Evolutionary conservation across 2,888 invertebrate species (phyloP).

Genomic region (Chymomyza caudatula): DNA sequence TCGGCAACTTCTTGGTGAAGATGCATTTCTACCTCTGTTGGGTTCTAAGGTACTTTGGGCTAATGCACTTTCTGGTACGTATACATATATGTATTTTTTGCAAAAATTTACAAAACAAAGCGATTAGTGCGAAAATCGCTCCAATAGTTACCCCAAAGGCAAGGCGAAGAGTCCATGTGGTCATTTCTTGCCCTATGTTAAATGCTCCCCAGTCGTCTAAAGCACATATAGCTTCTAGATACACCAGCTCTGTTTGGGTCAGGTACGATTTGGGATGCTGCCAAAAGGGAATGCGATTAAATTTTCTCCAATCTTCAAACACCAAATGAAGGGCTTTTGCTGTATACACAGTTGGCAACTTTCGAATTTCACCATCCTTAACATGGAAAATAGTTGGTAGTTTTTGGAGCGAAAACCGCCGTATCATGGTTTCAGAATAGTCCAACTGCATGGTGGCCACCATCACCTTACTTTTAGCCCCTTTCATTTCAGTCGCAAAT

Average conservation of each 20-base stretch:
- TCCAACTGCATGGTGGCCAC: slow-evolving; percentile 25
- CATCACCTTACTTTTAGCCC: not conserved
- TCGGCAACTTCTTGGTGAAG: too few relatives aligned
- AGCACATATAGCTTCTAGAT: too few relatives aligned
- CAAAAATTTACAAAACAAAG: too few relatives aligned
- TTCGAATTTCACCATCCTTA: slow-evolving; percentile 24
- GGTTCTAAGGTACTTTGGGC: too few relatives aligned
- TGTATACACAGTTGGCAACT: slow-evolving; percentile 3
- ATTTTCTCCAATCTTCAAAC: not conserved
- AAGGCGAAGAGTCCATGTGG: slow-evolving; percentile 18
- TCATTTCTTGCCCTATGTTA: not conserved
- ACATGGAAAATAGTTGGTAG: slow-evolving; percentile 32
- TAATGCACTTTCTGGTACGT: too few relatives aligned
- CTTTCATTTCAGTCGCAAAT: slow-evolving; percentile 9
- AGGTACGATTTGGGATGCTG: slow-evolving; percentile 23
- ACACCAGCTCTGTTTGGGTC: too few relatives aligned
- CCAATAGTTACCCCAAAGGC: too few relatives aligned
- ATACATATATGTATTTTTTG: too few relatives aligned
- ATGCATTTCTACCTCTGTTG: too few relatives aligned
- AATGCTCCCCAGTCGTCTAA: not conserved
- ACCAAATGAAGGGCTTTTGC: slow-evolving; percentile 9
- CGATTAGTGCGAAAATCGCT: too few relatives aligned
- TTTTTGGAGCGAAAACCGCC: slow-evolving; percentile 14
- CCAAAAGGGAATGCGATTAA: slow-evolving; percentile 22
- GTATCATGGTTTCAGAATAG: slow-evolving; percentile 10